These are phyloP conservation scores for Pachyrhynchus sulphureomaculatus DNA, from an alignment of 1,140 invertebrate genomes.

Conservation along the genomic window DNA sequence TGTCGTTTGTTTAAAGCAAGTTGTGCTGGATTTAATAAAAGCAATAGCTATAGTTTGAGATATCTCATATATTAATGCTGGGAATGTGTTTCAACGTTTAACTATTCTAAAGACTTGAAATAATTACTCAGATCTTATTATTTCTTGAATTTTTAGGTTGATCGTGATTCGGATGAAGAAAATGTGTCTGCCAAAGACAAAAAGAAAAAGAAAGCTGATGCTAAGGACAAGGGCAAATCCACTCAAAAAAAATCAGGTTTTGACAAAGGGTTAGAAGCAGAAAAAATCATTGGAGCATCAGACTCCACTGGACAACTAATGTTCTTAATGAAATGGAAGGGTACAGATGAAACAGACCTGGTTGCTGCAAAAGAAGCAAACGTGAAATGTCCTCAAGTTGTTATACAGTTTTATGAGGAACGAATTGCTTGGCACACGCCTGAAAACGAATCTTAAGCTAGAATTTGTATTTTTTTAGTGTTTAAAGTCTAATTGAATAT, in stretches of 20 bases:
- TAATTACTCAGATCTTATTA: no score
- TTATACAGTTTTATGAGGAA: constrained; percentile 96
- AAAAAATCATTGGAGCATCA: constrained; percentile 94
- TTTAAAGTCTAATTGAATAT: no score
- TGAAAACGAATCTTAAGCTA: constrained; percentile 42
- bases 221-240: constrained; percentile 29
- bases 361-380: constrained; percentile 91
- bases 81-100: no score
- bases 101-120: no score
- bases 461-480: no score
- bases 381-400: constrained; percentile 89
- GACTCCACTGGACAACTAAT: constrained; percentile 93
- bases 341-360: constrained; percentile 91
- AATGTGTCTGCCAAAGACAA: constrained; percentile 29
- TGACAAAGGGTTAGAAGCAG: constrained; percentile 86
- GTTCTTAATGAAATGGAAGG: constrained; percentile 98
- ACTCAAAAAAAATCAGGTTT: constrained; percentile 67
- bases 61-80: no score
- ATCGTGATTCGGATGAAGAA: constrained; percentile 32
- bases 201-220: constrained; percentile 34
- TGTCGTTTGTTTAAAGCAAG: no score
- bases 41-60: no score
- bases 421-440: constrained; percentile 91
- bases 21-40: no score
- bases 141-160: constrained; percentile 20